phyloP scores from a whole-genome alignment of 2,113 vertebrate species.

The Muntiacus muntjak region DNA sequence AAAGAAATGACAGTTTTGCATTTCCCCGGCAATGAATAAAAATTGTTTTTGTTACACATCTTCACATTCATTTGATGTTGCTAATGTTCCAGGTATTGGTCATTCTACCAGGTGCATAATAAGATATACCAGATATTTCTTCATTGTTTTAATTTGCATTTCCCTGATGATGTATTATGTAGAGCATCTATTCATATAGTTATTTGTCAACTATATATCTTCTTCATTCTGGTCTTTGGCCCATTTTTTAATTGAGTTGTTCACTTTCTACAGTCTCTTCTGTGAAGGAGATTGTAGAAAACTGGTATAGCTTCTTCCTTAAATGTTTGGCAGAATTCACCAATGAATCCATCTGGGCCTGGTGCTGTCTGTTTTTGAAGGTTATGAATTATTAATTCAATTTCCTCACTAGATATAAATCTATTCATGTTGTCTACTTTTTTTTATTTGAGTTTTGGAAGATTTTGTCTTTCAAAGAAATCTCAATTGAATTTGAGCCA shows the following conservation, averaged over 20 bases:
- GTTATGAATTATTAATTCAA: neutral
- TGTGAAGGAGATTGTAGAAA: neutral
- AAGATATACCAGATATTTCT: neutral
- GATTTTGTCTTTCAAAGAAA: neutral
- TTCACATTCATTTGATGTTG: neutral
- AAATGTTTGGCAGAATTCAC: neutral
- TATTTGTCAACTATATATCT: neutral
- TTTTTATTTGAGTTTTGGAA: neutral
- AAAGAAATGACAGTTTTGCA: neutral
- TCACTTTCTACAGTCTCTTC: neutral
- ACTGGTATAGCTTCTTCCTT: neutral
- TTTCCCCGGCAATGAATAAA: neutral
- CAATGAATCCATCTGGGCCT: neutral
- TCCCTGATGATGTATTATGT: neutral
- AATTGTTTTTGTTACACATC: neutral
- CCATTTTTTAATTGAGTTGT: neutral
- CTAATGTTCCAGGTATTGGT: neutral
- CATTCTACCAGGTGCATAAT: neutral
- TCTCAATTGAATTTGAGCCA: neutral
- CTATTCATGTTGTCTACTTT: neutral
- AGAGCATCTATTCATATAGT: neutral
- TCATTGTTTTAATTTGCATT: neutral
- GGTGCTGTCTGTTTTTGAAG: neutral
- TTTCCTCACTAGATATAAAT: neutral
- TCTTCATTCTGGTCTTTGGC: neutral